phyloP scores from a whole-genome alignment of 2,797 vertebrate genomes.

The Zalophus californianus region DNA sequence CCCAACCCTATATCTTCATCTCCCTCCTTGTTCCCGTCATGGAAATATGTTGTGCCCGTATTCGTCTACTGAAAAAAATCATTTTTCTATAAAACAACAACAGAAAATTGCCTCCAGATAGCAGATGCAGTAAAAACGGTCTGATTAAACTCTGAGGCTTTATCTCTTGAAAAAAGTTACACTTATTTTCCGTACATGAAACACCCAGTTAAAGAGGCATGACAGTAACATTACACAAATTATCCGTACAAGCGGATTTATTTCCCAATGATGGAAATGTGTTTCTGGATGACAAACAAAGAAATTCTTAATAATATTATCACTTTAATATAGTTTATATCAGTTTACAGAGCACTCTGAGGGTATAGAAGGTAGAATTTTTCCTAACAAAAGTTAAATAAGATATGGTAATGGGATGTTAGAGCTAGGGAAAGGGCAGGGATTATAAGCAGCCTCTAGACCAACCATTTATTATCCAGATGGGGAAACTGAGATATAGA shows the following conservation, averaged over 20 bases:
- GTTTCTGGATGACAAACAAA: background rate
- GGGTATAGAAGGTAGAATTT: background rate
- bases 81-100: conserved; percentile 40
- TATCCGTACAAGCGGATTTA: background rate
- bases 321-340: background rate
- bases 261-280: background rate
- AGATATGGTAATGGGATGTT: background rate
- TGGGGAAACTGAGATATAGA: background rate
- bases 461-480: background rate
- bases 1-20: background rate
- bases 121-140: background rate
- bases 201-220: background rate
- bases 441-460: background rate
- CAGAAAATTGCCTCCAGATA: background rate
- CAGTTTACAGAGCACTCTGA: background rate
- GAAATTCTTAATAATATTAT: background rate
- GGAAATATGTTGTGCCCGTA: background rate
- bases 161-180: conserved; percentile 8
- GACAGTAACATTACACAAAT: background rate
- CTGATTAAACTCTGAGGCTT: background rate
- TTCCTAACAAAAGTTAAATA: background rate
- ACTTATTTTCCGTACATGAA: conserved; percentile 31
- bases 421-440: background rate
- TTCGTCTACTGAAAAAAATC: background rate
- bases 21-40: background rate